A percentile compares a stretch with the other conserved stretches of the same genome.
phyloP scores from a whole-genome alignment of 1,140 invertebrate genomes.

The Neoseiulus cucumeris region DNA sequence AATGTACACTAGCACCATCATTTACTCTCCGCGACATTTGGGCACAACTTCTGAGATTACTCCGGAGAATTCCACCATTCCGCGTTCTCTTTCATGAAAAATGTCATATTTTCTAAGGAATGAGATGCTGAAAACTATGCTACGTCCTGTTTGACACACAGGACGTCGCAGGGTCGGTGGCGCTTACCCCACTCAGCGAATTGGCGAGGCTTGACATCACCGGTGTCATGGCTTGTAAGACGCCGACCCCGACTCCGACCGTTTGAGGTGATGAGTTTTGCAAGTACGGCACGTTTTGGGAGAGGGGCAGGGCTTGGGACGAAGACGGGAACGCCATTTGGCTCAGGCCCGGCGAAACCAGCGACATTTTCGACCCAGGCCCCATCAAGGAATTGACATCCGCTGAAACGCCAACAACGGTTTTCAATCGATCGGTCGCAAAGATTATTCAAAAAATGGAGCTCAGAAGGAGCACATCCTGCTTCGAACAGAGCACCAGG shows the following conservation, averaged over 20 bases:
- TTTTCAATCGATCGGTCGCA: no score
- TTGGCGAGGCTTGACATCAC: neutral
- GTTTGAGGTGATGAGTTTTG: neutral
- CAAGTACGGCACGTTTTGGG: neutral
- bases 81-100: no score
- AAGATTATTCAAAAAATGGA: neutral
- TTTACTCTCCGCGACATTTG: no score
- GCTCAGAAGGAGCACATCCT: neutral
- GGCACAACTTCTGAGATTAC: no score
- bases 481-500: neutral
- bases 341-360: neutral
- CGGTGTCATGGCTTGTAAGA: neutral
- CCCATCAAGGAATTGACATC: neutral
- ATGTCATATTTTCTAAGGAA: no score
- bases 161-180: no score
- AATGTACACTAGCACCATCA: no score
- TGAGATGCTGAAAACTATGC: no score
- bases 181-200: no score
- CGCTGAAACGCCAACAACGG: neutral
- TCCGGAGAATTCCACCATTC: no score
- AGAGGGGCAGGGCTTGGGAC: neutral
- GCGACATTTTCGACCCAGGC: neutral
- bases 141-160: no score
- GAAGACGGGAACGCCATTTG: conserved; percentile 1
- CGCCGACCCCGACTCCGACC: neutral